These are phyloP conservation scores for Coboldia fuscipes DNA, from an alignment of 1,140 invertebrate species.

Conservation along the genomic window DNA sequence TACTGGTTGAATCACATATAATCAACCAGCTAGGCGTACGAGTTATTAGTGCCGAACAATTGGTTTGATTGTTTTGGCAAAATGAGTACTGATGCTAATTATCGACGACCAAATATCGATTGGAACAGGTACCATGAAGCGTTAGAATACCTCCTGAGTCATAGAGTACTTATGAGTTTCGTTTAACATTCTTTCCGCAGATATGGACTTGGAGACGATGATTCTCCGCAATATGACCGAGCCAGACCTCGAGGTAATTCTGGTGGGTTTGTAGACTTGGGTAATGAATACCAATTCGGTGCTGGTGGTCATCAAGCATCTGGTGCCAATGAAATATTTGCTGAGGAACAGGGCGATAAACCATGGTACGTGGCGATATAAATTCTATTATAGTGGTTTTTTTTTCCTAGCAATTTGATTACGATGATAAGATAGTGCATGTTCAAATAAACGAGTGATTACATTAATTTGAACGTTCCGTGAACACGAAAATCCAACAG, in stretches of 20 bases:
- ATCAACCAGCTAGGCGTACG: no score
- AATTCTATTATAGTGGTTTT: no score
- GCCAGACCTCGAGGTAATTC: slow-evolving; percentile 25
- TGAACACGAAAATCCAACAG: no score
- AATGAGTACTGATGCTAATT: no score
- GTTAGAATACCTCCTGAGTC: background rate
- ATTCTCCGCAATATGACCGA: slow-evolving; percentile 13
- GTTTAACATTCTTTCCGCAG: slow-evolving; percentile 2
- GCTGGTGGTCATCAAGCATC: slow-evolving; percentile 61
- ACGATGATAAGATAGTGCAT: no score
- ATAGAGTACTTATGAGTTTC: background rate
- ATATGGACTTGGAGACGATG: slow-evolving; percentile 17
- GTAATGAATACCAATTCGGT: slow-evolving; percentile 48
- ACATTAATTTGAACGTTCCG: background rate
- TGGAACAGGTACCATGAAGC: slow-evolving; percentile 2
- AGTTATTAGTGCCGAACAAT: no score
- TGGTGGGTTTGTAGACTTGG: slow-evolving; percentile 43
- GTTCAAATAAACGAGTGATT: no score
- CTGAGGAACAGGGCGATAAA: slow-evolving; percentile 51
- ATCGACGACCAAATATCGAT: slow-evolving; percentile 1
- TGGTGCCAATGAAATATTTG: slow-evolving; percentile 68
- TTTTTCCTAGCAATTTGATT: no score
- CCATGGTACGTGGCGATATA: slow-evolving; percentile 16
- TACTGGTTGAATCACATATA: no score
- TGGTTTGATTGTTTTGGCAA: no score